A percentile compares a stretch with the other conserved stretches of the same genome.
These are phyloP conservation scores for Panurus biarmicus DNA, from an alignment of 2,113 vertebrate species.

Conservation along the genomic window DNA sequence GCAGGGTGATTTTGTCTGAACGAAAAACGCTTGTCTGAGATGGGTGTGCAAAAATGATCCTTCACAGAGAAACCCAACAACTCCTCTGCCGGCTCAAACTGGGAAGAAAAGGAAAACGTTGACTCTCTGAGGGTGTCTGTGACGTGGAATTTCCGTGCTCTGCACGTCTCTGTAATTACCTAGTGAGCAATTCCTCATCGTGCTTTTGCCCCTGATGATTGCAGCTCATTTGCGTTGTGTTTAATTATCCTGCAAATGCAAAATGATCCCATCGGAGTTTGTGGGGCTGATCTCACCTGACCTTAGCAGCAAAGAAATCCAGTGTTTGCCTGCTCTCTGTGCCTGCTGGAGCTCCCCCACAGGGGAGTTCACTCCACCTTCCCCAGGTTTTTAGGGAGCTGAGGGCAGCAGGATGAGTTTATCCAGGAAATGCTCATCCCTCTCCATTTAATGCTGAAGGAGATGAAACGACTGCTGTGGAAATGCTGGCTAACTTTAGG, in stretches of 20 bases:
- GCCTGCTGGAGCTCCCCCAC: background rate
- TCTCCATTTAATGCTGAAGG: background rate
- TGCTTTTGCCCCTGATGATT: background rate
- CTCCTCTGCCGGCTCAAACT: background rate
- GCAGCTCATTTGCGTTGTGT: background rate
- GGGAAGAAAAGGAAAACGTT: background rate
- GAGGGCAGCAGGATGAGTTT: background rate
- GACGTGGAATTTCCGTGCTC: background rate
- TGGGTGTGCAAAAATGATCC: background rate
- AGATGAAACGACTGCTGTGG: background rate
- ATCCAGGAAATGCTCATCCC: background rate
- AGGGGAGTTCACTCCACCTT: background rate
- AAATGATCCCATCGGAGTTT: background rate
- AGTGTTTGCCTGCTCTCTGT: background rate
- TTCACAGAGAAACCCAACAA: background rate
- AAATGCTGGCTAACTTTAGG: conserved; percentile 9
- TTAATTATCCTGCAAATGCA: background rate
- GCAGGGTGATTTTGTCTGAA: background rate
- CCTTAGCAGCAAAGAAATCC: background rate
- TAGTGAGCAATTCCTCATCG: background rate
- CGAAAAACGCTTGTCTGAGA: background rate
- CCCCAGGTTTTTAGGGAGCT: background rate
- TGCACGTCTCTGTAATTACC: background rate
- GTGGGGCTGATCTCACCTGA: background rate
- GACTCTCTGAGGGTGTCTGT: background rate